Evolutionary conservation across 2,888 invertebrate genomes (phyloP).

Genomic region (Idaea biselata): DNA sequence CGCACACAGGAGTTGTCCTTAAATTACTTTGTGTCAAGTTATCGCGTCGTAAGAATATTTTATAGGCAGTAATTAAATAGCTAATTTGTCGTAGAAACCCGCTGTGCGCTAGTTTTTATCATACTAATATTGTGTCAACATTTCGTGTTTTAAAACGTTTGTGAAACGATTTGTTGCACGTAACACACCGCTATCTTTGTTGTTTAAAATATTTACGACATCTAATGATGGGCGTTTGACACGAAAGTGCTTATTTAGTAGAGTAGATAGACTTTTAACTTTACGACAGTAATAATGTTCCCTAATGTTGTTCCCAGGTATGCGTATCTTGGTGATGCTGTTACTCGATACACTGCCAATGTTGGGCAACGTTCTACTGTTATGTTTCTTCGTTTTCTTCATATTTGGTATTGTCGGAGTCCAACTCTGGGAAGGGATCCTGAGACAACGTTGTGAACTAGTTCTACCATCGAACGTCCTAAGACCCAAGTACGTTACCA

Average conservation of each 20-base stretch:
- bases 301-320: conserved; percentile 84
- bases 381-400: conserved; percentile 99
- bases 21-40: too few relatives aligned
- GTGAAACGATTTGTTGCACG: conserved; percentile 12
- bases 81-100: not conserved
- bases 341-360: conserved; percentile 99
- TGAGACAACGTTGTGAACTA: conserved; percentile 95
- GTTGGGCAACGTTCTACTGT: conserved; percentile 98
- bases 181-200: conserved; percentile 4
- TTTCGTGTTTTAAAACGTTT: conserved; percentile 15
- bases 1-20: too few relatives aligned
- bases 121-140: not conserved
- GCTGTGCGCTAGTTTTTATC: too few relatives aligned
- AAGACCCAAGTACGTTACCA: conserved; percentile 87
- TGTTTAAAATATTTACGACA: not conserved
- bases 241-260: not conserved
- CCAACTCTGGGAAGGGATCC: conserved; percentile 98
- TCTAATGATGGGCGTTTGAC: not conserved
- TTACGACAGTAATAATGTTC: not conserved
- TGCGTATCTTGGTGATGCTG: conserved; percentile 99
- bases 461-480: conserved; percentile 85
- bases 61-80: conserved; percentile 15
- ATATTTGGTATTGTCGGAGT: conserved; percentile 99
- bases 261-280: not conserved
- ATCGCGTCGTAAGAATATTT: not conserved